Percentiles rank a stretch among this genome's conserved stretches.
phyloP scores from a whole-genome alignment of 2,797 vertebrate genomes.

The Muscicapa striata region DNA sequence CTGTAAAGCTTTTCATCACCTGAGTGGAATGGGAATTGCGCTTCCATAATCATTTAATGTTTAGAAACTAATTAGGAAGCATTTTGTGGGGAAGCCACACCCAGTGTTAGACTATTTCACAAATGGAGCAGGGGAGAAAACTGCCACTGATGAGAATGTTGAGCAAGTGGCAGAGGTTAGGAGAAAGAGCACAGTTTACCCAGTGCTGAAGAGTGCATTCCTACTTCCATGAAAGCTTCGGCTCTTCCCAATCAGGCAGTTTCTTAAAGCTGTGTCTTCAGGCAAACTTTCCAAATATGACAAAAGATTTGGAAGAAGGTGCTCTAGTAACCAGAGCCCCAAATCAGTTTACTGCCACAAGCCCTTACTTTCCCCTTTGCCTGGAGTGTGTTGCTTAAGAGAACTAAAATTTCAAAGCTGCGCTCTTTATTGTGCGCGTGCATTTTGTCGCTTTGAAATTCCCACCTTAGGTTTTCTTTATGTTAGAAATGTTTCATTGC shows the following conservation, averaged over 20 bases:
- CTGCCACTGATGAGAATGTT: background rate
- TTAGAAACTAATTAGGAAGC: conserved; percentile 64
- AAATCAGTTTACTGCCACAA: background rate
- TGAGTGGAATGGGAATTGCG: conserved; percentile 65
- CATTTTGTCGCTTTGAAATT: background rate
- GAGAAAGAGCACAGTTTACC: background rate
- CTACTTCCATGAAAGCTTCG: background rate
- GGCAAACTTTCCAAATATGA: background rate
- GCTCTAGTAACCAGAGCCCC: background rate
- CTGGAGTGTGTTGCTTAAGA: background rate
- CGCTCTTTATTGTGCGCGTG: rapidly evolving
- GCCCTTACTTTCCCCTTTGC: background rate
- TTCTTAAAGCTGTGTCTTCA: background rate
- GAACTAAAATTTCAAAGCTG: background rate
- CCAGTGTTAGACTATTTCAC: conserved; percentile 25
- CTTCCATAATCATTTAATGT: conserved; percentile 60
- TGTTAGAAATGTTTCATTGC: background rate
- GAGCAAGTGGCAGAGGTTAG: conserved; percentile 16
- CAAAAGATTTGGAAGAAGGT: background rate
- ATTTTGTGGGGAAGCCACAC: conserved; percentile 43
- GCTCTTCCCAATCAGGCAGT: background rate
- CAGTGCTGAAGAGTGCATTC: background rate
- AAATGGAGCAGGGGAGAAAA: conserved; percentile 15
- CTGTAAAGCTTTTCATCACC: conserved; percentile 72
- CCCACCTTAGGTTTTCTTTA: background rate